Percentiles rank a stretch among this genome's conserved stretches.
phyloP scores from a whole-genome alignment of 2,113 vertebrate genomes.

The Dromiciops gliroides region DNA sequence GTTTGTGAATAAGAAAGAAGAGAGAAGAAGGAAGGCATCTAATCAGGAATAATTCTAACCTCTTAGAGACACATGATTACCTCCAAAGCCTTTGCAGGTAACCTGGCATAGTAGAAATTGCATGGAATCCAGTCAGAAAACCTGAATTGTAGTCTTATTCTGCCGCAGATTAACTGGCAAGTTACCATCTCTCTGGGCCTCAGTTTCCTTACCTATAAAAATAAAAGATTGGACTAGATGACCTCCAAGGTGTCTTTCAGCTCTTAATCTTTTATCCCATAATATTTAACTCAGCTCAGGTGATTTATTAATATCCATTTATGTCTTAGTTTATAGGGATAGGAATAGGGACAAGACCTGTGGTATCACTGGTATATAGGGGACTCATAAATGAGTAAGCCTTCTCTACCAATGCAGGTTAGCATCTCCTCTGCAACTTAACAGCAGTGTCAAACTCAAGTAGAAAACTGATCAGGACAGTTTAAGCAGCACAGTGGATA shows the following conservation, averaged over 20 bases:
- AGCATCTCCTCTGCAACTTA: not conserved
- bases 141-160: not conserved
- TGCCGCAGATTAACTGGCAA: not conserved
- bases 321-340: not conserved
- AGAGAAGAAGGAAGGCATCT: not conserved
- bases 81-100: not conserved
- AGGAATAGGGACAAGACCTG: not conserved
- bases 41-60: not conserved
- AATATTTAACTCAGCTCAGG: not conserved
- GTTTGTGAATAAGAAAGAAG: not conserved
- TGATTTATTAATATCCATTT: not conserved
- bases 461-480: not conserved
- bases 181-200: not conserved
- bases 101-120: not conserved
- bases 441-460: not conserved
- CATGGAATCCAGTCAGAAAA: not conserved
- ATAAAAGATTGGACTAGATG: not conserved
- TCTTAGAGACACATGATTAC: not conserved
- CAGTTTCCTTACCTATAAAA: not conserved
- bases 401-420: not conserved
- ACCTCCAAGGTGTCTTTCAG: not conserved
- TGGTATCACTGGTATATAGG: not conserved
- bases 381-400: too few species aligned
- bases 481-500: too few species aligned
- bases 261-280: not conserved